Base-by-base conservation (phyloP, 1,140 invertebrate genomes). In the Amyelois transitella region DNA sequence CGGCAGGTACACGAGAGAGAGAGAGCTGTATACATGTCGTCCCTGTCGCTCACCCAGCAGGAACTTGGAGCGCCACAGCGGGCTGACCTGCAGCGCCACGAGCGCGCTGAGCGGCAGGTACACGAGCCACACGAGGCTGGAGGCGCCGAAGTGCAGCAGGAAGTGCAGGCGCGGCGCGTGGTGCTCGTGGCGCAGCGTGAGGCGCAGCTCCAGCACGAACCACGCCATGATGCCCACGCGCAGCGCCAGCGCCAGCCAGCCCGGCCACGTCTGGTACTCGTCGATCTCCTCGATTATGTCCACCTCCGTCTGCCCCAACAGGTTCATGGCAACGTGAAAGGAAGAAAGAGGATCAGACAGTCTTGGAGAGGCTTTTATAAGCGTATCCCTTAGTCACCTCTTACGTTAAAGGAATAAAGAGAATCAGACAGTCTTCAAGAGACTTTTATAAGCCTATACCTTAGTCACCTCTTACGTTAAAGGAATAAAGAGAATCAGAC, bases 91-190 rank as follows among this genome's bases (percentile, higher is more conserved):
- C 53, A 98, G 90, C 22, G 96, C 96, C 65, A 99, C 96, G 47
- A 99, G 91, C 44, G 96, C 97, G 63, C 99, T 93, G 38, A 98
- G 94, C 6, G 97, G 97, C 61, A 99, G 90, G 88, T 99, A 99
- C 63, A 99, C 96, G 75, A 99, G 99, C 98, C 98, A 99, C 14
- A 99, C 97, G 28, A 99, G 90, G 64, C 97, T 97, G 18, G 97
- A 98, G 28, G 98, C 98, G 45, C 97, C 98, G 88, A 99, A 98
- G 82, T 99, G 98, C 45, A 98, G 91, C 43, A 98, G 92, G 87
- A 98, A 99, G 77, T 97, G 94, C 6, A 97, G 88, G 81, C 97
- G 97, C 64, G 95, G 93, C 74, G 93, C 93, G 80, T 97, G 97
- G 82, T 97, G 96, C 77, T 97, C 96, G 64, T 96, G 96, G 52